phyloP scores from a whole-genome alignment of 2,888 invertebrate species.

The Acrobasis suavella region DNA sequence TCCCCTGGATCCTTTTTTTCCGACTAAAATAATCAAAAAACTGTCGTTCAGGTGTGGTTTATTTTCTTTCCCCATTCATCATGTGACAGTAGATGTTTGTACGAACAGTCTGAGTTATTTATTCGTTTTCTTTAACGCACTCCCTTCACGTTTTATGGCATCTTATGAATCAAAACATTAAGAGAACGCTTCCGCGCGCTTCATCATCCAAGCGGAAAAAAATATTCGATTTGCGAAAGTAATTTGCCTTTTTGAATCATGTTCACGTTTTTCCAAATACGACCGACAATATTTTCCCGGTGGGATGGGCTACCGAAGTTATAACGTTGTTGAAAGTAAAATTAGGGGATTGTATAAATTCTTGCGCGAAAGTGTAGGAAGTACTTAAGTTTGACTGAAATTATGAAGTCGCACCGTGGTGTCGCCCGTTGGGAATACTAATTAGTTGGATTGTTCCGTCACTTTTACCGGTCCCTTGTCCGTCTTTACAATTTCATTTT shows the following conservation, averaged over 20 bases:
- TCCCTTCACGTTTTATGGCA: slow-evolving; percentile 5
- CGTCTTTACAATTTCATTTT: slow-evolving; percentile 24
- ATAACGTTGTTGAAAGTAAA: slow-evolving; percentile 47
- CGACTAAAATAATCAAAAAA: background rate
- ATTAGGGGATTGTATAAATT: slow-evolving; percentile 59
- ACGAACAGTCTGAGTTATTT: background rate
- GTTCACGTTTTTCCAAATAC: slow-evolving; percentile 25
- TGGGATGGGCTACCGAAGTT: slow-evolving; percentile 35
- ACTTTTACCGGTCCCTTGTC: slow-evolving; percentile 32
- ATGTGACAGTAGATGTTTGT: background rate
- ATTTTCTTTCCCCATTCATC: background rate
- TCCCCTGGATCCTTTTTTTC: no score
- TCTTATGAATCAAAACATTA: slow-evolving; percentile 22
- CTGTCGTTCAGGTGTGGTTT: background rate
- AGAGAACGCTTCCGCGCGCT: slow-evolving; percentile 15
- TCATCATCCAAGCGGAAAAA: slow-evolving; percentile 12
- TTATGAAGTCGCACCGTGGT: slow-evolving; percentile 61
- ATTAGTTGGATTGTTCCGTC: slow-evolving; percentile 54
- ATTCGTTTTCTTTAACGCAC: slow-evolving; percentile 4
- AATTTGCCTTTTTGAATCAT: slow-evolving; percentile 25
- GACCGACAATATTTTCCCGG: slow-evolving; percentile 29
- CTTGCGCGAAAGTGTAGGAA: slow-evolving; percentile 54
- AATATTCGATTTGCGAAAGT: slow-evolving; percentile 23
- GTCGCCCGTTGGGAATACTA: slow-evolving; percentile 59
- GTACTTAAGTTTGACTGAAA: slow-evolving; percentile 62